Evolutionary conservation across 92 coral and sea anemone species (phyloP), one percentile per base, ranked within the genome.

Genomic region (Actinostola sp.): DNA sequence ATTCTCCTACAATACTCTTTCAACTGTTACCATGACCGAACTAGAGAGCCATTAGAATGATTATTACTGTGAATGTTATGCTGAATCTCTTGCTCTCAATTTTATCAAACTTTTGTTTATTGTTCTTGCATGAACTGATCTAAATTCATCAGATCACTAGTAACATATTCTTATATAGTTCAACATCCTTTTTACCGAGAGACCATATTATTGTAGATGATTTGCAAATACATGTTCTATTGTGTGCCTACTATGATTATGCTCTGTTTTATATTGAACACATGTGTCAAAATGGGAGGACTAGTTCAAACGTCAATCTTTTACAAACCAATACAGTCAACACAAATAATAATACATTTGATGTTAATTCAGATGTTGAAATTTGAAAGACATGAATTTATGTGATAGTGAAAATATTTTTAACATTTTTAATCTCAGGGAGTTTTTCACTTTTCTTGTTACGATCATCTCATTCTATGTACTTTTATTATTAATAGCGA

Each of bases 351-450:
- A 7, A 27, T 27, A 28, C 26, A 57, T 12, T 29, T 57, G 63
- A 5, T 57, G 63, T 57, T 57, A 38, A 57, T 38, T 27, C 63
- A 57, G 63, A 57, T 57, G 63, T 30, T 57, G 63, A 57, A 57
- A 57, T 39, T 39, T 39, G 45, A 39, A 7, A 39, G 45, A 39
- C 14, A 39, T 7, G 45, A 39, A 14, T 39, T 39, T 39, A 14
- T 39, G 45, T 39, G 8, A 39, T 39, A 39, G 14, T 14, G 14
- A 39, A 39, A 39, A n/a, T n/a, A n/a, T n/a, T n/a, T n/a, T n/a
- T n/a, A n/a, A n/a, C n/a, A n/a, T n/a, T n/a, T n/a, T n/a, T n/a
- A n/a, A n/a, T n/a, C n/a, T n/a, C n/a, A n/a, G n/a, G n/a, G n/a
- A n/a, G n/a, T n/a, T n/a, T n/a, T n/a, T n/a, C n/a, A n/a, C n/a